Evolutionary conservation across 1,140 invertebrate species (phyloP).

Genomic region (Propsilocerus akamusi): DNA sequence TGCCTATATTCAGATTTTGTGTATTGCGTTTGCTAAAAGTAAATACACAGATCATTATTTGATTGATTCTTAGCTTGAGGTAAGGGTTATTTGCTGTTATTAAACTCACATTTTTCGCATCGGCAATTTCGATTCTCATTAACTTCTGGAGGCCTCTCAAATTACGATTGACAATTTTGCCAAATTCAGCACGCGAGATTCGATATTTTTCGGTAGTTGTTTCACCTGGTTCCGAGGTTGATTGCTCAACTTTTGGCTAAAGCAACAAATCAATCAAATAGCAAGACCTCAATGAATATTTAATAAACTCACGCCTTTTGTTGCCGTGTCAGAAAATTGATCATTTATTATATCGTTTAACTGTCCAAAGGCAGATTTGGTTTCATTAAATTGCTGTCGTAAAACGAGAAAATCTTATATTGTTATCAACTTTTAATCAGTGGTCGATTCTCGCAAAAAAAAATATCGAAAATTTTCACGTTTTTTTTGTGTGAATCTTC

Average conservation of each 20-base stretch:
- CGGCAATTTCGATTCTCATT: constrained; percentile 16
- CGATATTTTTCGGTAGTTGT: constrained; percentile 17
- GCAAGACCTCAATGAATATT: constrained; percentile 8
- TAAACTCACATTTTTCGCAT: constrained; percentile 14
- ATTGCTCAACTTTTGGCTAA: background rate
- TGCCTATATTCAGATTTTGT: background rate
- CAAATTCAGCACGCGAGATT: constrained; percentile 22
- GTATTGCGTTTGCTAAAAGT: background rate
- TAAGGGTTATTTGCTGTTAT: no score
- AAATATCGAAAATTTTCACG: no score
- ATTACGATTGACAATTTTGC: constrained; percentile 19
- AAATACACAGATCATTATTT: background rate
- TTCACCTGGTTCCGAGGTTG: constrained; percentile 8
- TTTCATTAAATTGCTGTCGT: constrained; percentile 21
- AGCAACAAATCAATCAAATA: constrained; percentile 6
- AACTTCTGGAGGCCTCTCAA: constrained; percentile 19
- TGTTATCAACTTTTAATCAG: no score
- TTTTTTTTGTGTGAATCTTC: no score
- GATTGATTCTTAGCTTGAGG: no score
- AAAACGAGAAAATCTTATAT: background rate
- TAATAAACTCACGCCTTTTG: constrained; percentile 10
- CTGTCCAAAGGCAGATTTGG: constrained; percentile 15
- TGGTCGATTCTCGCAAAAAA: no score
- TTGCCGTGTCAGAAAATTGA: constrained; percentile 19
- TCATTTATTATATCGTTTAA: constrained; percentile 18